Evolutionary conservation across 2,113 vertebrate genomes (phyloP).

Genomic region (Chelonoidis abingdonii): DNA sequence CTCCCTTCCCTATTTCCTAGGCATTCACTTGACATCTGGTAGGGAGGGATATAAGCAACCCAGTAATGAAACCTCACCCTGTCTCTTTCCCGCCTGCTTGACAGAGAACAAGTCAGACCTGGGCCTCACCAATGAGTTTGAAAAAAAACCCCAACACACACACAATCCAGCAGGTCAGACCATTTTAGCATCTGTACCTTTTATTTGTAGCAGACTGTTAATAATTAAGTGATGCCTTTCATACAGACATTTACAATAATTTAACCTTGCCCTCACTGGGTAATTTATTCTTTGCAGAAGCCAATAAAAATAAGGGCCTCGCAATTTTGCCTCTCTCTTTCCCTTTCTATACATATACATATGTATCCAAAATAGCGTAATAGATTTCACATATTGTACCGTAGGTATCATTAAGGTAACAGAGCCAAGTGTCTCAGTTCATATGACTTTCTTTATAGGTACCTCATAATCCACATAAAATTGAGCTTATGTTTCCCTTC

Average conservation of each 20-base stretch:
- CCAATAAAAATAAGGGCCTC: conserved; percentile 76
- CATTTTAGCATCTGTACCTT: conserved; percentile 70
- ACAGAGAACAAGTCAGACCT: conserved; percentile 59
- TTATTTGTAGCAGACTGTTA: conserved; percentile 71
- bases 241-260: conserved; percentile 76
- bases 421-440: conserved; percentile 74
- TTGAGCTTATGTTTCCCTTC: conserved; percentile 70
- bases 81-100: conserved; percentile 58
- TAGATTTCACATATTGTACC: conserved; percentile 77
- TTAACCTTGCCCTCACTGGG: conserved; percentile 70
- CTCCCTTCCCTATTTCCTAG: conserved; percentile 23
- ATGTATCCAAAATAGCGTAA: conserved; percentile 56
- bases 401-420: conserved; percentile 67
- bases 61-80: conserved; percentile 62
- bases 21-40: conserved; percentile 47
- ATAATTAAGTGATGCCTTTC: conserved; percentile 78
- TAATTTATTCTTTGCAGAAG: conserved; percentile 72
- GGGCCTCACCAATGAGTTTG: conserved; percentile 56
- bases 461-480: conserved; percentile 72
- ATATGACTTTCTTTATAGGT: conserved; percentile 71
- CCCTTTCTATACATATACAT: conserved; percentile 32
- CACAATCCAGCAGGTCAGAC: conserved; percentile 52
- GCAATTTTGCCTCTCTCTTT: conserved; percentile 29
- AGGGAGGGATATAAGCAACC: conserved; percentile 12
- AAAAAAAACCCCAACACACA: not conserved